A percentile compares a stretch with the other conserved stretches of the same genome.
phyloP scores from a whole-genome alignment of 1,140 invertebrate species.

The Musca vetustissima region DNA sequence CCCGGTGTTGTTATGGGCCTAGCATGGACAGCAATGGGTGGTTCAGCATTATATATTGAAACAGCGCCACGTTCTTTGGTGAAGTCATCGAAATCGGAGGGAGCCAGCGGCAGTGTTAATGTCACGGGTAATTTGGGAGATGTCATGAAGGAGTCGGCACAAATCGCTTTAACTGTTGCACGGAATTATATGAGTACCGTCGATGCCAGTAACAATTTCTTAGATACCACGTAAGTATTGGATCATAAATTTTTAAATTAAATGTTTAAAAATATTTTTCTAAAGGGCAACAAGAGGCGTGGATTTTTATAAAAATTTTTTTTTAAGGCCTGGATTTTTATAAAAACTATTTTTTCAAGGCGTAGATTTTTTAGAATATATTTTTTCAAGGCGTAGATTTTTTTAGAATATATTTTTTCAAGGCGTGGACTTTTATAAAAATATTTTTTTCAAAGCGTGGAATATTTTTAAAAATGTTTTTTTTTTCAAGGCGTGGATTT shows the following conservation, averaged over 20 bases:
- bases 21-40: constrained; percentile 99
- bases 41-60: constrained; percentile 94
- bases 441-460: no score
- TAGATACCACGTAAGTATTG: constrained; percentile 64
- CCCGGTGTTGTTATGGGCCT: constrained; percentile 97
- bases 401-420: no score
- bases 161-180: constrained; percentile 92
- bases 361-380: no score
- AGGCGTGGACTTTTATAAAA: no score
- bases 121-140: constrained; percentile 95
- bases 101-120: constrained; percentile 70
- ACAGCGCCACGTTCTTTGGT: constrained; percentile 66
- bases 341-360: no score
- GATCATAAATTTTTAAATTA: no score
- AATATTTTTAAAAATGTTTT: no score
- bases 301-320: no score
- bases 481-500: no score
- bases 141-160: constrained; percentile 98
- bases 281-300: no score
- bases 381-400: no score
- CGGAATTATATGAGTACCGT: constrained; percentile 72
- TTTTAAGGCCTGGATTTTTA: no score
- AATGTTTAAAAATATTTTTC: constrained; percentile 10
- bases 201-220: constrained; percentile 73
- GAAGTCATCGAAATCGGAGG: constrained; percentile 55